A percentile compares a stretch with the other conserved stretches of the same genome.
phyloP scores from a whole-genome alignment of 2,888 invertebrate genomes.

The Nomada hirtipes region DNA sequence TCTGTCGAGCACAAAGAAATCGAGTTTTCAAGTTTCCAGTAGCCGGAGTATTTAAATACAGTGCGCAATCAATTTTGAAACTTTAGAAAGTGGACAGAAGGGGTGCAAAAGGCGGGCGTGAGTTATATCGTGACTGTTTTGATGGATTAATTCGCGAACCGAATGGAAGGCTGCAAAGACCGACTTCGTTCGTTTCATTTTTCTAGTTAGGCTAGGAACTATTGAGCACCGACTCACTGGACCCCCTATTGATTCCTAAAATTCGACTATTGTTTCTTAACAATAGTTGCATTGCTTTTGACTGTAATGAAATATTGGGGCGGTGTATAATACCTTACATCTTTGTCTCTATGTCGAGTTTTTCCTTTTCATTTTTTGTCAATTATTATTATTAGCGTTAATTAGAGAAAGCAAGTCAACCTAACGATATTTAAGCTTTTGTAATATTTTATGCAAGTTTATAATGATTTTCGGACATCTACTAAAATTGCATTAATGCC shows the following conservation, averaged over 20 bases:
- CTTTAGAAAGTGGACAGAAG: constrained; percentile 69
- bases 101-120: constrained; percentile 69
- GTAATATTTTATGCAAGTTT: background rate
- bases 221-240: constrained; percentile 59
- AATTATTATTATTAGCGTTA: background rate
- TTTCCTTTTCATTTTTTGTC: background rate
- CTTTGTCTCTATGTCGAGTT: background rate
- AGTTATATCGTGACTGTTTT: constrained; percentile 77
- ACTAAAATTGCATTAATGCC: no score
- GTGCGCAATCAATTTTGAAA: constrained; percentile 61
- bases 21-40: constrained; percentile 34
- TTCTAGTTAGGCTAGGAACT: constrained; percentile 55
- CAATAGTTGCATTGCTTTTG: background rate
- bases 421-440: background rate
- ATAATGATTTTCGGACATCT: no score
- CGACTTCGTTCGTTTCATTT: constrained; percentile 70
- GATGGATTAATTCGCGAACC: constrained; percentile 81
- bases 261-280: constrained; percentile 37
- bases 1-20: constrained; percentile 13
- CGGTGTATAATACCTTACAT: background rate
- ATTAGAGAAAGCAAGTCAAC: background rate
- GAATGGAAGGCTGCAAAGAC: constrained; percentile 77
- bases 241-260: constrained; percentile 43
- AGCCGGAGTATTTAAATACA: constrained; percentile 54
- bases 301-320: background rate